Evolutionary conservation across 2,113 vertebrate species (phyloP).

Genomic region (Lichenostomus cassidix): DNA sequence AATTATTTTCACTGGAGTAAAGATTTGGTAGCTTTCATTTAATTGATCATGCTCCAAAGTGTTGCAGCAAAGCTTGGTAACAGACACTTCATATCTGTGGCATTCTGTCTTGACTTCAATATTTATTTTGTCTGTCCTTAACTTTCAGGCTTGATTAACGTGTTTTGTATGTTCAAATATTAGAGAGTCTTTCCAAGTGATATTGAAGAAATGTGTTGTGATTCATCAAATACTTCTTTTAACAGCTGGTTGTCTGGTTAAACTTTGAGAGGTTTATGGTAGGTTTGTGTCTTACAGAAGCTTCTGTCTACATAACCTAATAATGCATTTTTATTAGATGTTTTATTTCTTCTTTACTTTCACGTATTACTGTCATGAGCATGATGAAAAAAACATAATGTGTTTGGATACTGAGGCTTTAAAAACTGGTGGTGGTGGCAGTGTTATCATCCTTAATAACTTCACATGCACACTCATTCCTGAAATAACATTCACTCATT

Average conservation of each 20-base stretch:
- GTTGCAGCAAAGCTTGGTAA: not conserved
- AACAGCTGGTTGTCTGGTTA: not conserved
- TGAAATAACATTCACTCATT: not conserved
- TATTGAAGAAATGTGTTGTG: not conserved
- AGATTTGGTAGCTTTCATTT: not conserved
- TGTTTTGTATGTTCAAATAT: not conserved
- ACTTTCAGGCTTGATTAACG: not conserved
- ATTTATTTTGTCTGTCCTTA: not conserved
- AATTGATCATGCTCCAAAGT: not conserved
- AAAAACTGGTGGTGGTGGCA: not conserved
- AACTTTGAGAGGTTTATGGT: not conserved
- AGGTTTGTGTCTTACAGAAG: not conserved
- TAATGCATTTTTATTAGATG: not conserved
- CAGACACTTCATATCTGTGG: not conserved
- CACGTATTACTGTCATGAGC: not conserved
- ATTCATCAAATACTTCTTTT: not conserved
- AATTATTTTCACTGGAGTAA: not conserved
- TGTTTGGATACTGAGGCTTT: not conserved
- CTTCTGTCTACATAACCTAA: not conserved
- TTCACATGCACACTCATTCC: not conserved
- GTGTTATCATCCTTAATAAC: not conserved
- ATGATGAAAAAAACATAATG: not conserved
- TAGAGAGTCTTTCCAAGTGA: not conserved
- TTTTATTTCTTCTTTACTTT: not conserved
- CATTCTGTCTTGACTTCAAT: not conserved